Conservation (phyloP, 2,113 vertebrate species). For the Perca flavescens region DNA sequence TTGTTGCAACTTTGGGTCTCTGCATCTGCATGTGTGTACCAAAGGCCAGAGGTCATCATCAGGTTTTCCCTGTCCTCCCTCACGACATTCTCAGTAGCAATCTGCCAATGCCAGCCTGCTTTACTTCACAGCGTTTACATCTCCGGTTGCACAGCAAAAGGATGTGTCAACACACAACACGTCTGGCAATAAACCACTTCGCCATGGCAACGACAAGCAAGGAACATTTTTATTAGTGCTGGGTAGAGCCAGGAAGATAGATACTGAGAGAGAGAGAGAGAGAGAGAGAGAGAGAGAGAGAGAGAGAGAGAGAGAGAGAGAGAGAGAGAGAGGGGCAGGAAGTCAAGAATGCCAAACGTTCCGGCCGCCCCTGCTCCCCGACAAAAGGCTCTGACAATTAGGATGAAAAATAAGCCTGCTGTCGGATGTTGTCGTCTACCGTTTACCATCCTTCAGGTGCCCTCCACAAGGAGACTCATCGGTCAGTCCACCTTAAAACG, state of each 20-base stretch:
- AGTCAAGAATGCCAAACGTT: slow-evolving; percentile 89
- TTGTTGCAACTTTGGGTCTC: slow-evolving; percentile 6
- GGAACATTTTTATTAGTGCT: slow-evolving; percentile 86
- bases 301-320: slow-evolving; percentile 50
- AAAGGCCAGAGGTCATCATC: slow-evolving; percentile 42
- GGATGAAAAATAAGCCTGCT: slow-evolving; percentile 54
- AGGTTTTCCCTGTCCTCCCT: background rate
- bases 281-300: slow-evolving; percentile 44
- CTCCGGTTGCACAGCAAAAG: slow-evolving; percentile 26
- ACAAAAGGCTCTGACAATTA: slow-evolving; percentile 78
- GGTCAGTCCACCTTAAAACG: slow-evolving; percentile 18
- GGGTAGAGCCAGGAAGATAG: slow-evolving; percentile 14
- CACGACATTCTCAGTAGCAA: slow-evolving; percentile 69
- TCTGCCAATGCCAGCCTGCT: slow-evolving; percentile 76
- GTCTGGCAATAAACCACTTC: slow-evolving; percentile 88
- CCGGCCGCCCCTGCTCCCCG: slow-evolving; percentile 82
- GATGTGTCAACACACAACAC: slow-evolving; percentile 83
- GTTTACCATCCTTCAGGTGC: slow-evolving; percentile 43
- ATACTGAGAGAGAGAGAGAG: slow-evolving; percentile 50
- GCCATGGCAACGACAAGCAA: slow-evolving; percentile 92
- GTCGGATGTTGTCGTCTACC: slow-evolving; percentile 24
- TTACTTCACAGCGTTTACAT: background rate
- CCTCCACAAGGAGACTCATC: background rate
- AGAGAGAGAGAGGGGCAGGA: slow-evolving; percentile 73
- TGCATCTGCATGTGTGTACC: slow-evolving; percentile 1